A percentile compares a stretch with the other conserved stretches of the same genome.
These are phyloP conservation scores for Lampris incognitus DNA, from an alignment of 2,113 vertebrate species.

Conservation along the genomic window DNA sequence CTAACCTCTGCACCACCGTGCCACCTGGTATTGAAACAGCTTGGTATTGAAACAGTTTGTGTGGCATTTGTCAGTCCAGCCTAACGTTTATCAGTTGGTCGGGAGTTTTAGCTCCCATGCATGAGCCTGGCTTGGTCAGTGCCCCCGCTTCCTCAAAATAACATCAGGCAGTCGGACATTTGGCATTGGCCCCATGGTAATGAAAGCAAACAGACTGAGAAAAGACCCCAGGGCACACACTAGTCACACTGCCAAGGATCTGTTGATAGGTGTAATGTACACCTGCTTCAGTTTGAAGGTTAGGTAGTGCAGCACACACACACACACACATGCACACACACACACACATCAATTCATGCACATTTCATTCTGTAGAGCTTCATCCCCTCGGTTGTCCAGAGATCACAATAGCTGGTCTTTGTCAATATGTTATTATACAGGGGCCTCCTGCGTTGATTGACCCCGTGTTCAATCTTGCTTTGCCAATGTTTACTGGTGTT, in stretches of 20 bases:
- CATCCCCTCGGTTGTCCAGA: conserved; percentile 35
- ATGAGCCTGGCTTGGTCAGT: neutral
- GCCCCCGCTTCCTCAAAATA: neutral
- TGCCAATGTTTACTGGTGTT: conserved; percentile 70
- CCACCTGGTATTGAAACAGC: too few relatives aligned
- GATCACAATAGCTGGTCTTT: conserved; percentile 37
- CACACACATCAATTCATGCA: neutral
- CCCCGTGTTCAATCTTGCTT: conserved; percentile 51
- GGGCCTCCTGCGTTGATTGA: conserved; percentile 31
- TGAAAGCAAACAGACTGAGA: neutral
- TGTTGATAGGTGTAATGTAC: conserved; percentile 39
- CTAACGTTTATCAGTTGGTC: neutral
- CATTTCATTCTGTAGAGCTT: conserved; percentile 32
- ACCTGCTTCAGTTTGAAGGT: neutral
- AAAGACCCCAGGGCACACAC: neutral
- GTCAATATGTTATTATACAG: conserved; percentile 41
- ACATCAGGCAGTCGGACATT: neutral
- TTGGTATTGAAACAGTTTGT: too few relatives aligned
- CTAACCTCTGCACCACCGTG: too few relatives aligned
- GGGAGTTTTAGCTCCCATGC: neutral
- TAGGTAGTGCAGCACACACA: conserved; percentile 13
- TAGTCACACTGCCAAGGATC: neutral
- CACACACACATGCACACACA: conserved; percentile 2
- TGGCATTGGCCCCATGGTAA: neutral
- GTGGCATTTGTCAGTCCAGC: neutral